A percentile compares a stretch with the other conserved stretches of the same genome.
Conservation (phyloP, 2,888 invertebrate species). For the Molorchus minor region DNA sequence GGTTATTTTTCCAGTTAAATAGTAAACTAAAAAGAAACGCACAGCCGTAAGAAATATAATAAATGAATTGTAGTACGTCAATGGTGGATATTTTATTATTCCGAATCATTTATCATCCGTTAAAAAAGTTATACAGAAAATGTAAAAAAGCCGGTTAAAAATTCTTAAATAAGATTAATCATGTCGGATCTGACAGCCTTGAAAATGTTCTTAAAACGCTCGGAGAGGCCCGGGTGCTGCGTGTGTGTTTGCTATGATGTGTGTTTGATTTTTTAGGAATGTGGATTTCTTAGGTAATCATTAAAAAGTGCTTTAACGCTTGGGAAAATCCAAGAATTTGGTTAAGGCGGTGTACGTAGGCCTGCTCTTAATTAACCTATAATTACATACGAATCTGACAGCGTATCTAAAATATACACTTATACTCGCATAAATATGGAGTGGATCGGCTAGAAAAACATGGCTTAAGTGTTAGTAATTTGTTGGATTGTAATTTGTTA, state of each 20-base stretch:
- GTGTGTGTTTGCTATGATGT: constrained; percentile 16
- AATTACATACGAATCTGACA: constrained; percentile 6
- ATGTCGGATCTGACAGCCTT: constrained; percentile 51
- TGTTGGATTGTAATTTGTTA: too few relatives aligned
- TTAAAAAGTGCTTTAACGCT: constrained; percentile 11
- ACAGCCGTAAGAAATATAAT: constrained; percentile 37
- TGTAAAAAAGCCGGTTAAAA: constrained; percentile 54
- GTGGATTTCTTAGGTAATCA: constrained; percentile 18
- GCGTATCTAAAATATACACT: not conserved
- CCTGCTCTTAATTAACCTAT: constrained; percentile 4
- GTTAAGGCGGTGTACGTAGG: not conserved
- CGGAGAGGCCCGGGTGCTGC: constrained; percentile 37
- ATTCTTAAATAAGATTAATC: constrained; percentile 54
- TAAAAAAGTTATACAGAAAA: constrained; percentile 51
- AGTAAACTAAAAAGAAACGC: constrained; percentile 39
- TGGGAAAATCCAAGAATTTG: constrained; percentile 8
- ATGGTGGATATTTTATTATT: constrained; percentile 42
- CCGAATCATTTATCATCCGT: constrained; percentile 43
- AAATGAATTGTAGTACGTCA: constrained; percentile 43
- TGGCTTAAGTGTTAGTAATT: too few relatives aligned
- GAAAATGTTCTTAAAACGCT: constrained; percentile 45
- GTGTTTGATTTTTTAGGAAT: constrained; percentile 32
- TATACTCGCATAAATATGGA: too few relatives aligned
- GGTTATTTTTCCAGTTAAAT: constrained; percentile 43
- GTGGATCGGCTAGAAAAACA: too few relatives aligned